Conservation (phyloP, 2,113 vertebrate species). For the Tringa solitaria region DNA sequence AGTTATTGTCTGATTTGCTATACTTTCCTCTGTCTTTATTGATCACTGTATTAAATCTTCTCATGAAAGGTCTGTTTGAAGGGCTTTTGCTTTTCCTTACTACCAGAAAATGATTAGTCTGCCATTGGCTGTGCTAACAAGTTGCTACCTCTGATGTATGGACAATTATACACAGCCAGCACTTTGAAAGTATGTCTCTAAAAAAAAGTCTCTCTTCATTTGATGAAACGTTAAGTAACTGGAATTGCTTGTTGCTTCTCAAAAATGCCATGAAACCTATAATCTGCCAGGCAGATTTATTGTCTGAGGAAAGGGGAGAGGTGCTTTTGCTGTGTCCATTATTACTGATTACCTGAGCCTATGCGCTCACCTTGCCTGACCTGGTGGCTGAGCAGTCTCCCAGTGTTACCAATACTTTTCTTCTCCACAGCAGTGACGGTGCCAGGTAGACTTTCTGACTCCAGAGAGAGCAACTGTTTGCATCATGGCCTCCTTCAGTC, state of each 20-base stretch:
- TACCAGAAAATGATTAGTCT: neutral
- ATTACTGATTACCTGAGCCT: neutral
- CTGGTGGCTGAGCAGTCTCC: neutral
- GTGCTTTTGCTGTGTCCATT: rapidly evolving
- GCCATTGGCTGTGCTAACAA: neutral
- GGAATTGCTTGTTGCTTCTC: neutral
- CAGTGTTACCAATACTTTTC: neutral
- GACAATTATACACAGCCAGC: neutral
- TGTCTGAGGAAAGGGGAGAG: neutral
- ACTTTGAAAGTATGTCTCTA: neutral
- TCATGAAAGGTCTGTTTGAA: neutral
- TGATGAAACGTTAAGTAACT: neutral
- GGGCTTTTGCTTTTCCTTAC: neutral
- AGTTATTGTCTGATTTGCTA: neutral
- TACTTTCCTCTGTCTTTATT: neutral
- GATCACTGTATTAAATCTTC: neutral
- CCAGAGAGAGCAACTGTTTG: neutral
- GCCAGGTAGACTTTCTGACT: neutral
- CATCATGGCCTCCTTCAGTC: neutral
- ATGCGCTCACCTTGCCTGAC: neutral
- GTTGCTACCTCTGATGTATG: neutral
- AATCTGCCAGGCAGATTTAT: neutral
- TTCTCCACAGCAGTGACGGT: neutral
- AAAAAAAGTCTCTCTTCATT: neutral
- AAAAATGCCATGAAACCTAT: neutral